These are phyloP conservation scores for Phengaris arion DNA, from an alignment of 2,888 invertebrate species.

Conservation along the genomic window DNA sequence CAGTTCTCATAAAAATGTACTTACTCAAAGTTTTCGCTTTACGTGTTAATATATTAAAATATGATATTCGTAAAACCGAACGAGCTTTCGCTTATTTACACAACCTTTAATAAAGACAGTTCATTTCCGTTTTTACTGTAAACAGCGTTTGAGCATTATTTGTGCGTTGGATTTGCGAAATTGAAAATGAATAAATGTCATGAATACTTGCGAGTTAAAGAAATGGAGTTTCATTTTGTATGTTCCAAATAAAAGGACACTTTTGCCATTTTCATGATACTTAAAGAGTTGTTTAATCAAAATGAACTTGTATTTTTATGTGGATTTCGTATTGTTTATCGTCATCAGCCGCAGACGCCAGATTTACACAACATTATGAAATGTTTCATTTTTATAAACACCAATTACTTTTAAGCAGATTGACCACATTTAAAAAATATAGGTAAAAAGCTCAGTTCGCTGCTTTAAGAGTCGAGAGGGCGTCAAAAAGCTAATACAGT, in stretches of 20 bases:
- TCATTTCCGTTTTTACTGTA: constrained; percentile 6
- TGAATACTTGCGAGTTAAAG: constrained; percentile 19
- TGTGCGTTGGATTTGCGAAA: constrained; percentile 7
- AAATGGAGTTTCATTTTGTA: constrained; percentile 3
- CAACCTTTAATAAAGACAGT: neutral
- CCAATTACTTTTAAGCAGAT: too few species aligned
- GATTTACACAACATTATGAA: too few species aligned
- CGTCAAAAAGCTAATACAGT: too few species aligned
- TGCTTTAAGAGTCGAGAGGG: too few species aligned
- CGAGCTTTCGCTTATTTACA: neutral
- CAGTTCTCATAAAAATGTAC: too few species aligned
- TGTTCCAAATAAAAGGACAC: constrained; percentile 3
- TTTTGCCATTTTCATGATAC: constrained; percentile 2
- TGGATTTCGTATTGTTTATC: neutral
- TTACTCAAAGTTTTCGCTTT: too few species aligned
- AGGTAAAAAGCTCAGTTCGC: too few species aligned
- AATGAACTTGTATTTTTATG: neutral
- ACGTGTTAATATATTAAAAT: neutral
- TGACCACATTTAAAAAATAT: too few species aligned
- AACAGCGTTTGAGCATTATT: constrained; percentile 16
- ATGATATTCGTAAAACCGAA: neutral
- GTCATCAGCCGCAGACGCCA: too few species aligned
- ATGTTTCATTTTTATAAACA: too few species aligned
- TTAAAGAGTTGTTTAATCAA: neutral
- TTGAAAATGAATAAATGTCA: constrained; percentile 23